Percentiles rank a stretch among this genome's conserved stretches.
Evolutionary conservation across 1,140 invertebrate species (phyloP).

Genomic region (Drosophila navojoa): DNA sequence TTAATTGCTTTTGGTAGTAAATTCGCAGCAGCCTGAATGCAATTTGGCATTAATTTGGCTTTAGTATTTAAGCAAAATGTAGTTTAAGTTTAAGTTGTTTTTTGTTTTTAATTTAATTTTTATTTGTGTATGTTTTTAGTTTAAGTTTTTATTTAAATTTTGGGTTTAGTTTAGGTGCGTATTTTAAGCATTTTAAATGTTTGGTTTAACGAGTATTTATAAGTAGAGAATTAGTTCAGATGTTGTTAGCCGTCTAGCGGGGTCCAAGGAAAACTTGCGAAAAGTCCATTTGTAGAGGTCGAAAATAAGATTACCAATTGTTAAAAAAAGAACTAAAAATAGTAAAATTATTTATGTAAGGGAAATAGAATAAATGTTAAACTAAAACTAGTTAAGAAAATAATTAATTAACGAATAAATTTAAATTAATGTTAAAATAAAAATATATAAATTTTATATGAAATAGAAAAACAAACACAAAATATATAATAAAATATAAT

Average conservation of each 20-base stretch:
- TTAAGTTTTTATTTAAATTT: slow-evolving; percentile 25
- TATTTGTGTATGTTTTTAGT: background rate
- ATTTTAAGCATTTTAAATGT: slow-evolving; percentile 42
- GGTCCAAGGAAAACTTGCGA: background rate
- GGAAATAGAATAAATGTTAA: background rate
- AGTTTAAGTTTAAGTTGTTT: slow-evolving; percentile 8
- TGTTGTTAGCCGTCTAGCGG: slow-evolving; percentile 32
- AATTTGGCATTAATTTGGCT: slow-evolving; percentile 39
- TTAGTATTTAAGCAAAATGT: slow-evolving; percentile 27
- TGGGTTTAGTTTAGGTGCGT: slow-evolving; percentile 32
- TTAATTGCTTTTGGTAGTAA: slow-evolving; percentile 46
- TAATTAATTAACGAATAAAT: background rate
- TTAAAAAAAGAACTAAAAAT: background rate
- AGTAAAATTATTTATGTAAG: too few species aligned
- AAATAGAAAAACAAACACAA: too few species aligned
- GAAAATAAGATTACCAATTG: background rate
- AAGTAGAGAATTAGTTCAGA: slow-evolving; percentile 29
- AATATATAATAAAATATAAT: background rate
- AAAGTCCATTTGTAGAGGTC: background rate
- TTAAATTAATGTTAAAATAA: background rate
- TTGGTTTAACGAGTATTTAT: slow-evolving; percentile 33
- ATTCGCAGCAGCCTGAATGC: slow-evolving; percentile 39
- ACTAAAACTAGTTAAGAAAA: background rate
- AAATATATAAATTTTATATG: too few species aligned
- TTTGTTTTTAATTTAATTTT: slow-evolving; percentile 21